Evolutionary conservation across 2,797 vertebrate genomes (phyloP).

Genomic region (Trichosurus vulpecula): DNA sequence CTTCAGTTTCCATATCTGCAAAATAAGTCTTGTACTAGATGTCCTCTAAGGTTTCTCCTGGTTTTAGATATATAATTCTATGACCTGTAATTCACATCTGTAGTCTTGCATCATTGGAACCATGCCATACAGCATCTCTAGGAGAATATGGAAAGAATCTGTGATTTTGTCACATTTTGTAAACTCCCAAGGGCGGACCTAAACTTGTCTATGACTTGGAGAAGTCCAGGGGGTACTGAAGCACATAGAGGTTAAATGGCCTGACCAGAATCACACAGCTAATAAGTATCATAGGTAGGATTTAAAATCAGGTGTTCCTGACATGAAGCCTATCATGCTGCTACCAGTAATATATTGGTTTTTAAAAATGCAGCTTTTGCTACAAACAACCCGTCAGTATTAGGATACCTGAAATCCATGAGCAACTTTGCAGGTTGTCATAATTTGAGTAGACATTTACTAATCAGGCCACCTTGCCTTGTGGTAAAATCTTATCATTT

Average conservation of each 20-base stretch:
- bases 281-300: not conserved
- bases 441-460: constrained; percentile 6
- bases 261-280: not conserved
- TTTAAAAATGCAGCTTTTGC: not conserved
- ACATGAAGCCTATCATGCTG: not conserved
- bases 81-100: not conserved
- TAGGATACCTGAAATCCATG: not conserved
- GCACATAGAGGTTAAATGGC: not conserved
- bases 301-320: not conserved
- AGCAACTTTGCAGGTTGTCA: not conserved
- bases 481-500: not conserved
- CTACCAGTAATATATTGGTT: not conserved
- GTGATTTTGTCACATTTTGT: not conserved
- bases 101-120: not conserved
- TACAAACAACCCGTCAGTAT: not conserved
- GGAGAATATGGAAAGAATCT: not conserved
- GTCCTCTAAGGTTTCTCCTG: not conserved
- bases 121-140: not conserved
- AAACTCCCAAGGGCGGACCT: not conserved
- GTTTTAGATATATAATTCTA: not conserved
- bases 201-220: not conserved
- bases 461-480: not conserved
- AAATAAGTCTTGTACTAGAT: not conserved
- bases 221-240: not conserved
- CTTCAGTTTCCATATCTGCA: not conserved